phyloP scores from a whole-genome alignment of 2,888 invertebrate species.

The Bembecia ichneumoniformis region DNA sequence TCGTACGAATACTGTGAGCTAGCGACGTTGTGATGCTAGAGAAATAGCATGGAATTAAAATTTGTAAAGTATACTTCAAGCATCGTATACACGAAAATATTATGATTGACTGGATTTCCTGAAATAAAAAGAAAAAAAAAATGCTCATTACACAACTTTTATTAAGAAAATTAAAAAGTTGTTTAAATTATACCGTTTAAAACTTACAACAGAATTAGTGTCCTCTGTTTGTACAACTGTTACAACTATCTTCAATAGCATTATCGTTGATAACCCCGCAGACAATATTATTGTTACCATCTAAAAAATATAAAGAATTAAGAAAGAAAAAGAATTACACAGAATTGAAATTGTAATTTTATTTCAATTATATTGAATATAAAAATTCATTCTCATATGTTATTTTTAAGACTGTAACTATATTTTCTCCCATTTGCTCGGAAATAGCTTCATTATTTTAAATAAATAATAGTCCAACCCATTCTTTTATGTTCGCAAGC shows the following conservation, averaged over 20 bases:
- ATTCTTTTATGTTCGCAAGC: too few species aligned
- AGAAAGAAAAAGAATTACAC: too few species aligned
- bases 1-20: slow-evolving; percentile 34
- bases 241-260: slow-evolving; percentile 37
- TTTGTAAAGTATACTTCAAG: slow-evolving; percentile 34
- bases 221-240: slow-evolving; percentile 24
- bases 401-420: too few species aligned
- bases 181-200: too few species aligned
- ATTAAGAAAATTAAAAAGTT: too few species aligned
- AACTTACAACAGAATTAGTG: slow-evolving; percentile 17
- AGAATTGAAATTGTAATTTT: too few species aligned
- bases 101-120: slow-evolving; percentile 1
- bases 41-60: slow-evolving; percentile 43
- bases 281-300: slow-evolving; percentile 35
- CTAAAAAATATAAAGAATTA: slow-evolving; percentile 26
- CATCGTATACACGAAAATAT: slow-evolving; percentile 18
- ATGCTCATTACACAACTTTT: too few species aligned
- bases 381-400: too few species aligned
- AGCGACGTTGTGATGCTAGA: slow-evolving; percentile 37
- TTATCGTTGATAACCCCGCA: slow-evolving; percentile 40
- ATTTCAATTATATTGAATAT: too few species aligned
- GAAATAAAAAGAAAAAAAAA: not conserved
- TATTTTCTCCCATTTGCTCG: too few species aligned
- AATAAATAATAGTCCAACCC: too few species aligned
- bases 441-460: too few species aligned